Base-by-base conservation (phyloP, 1,140 invertebrate genomes). In the Anoplophora glabripennis region DNA sequence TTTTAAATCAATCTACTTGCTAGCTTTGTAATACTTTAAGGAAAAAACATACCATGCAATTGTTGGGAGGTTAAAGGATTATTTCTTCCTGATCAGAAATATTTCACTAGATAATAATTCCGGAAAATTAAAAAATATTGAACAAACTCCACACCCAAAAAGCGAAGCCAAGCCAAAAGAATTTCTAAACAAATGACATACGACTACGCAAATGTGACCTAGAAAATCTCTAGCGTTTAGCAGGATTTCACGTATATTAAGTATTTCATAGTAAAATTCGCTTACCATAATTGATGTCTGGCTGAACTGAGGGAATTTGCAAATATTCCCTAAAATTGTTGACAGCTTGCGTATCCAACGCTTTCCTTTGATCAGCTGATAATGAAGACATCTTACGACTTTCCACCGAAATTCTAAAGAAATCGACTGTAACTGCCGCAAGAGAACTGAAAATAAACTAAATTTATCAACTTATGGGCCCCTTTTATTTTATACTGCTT, bases 231-330 rank as follows among this genome's bases (percentile, higher is more conserved):
- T 40, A 52, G 44, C 15, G 44, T 48, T 48, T 61, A 51, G 33
- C 42, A n/a, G 11, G 38, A 40, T 4, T 40, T 40, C 2, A 14
- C 44, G 34, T 18, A 52, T 14, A 28, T n/a, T 11, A 15, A 38
- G n/a, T n/a, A 15, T 14, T n/a, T 40, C 40, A 10, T 35, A 38
- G 34, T 15, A 7, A 45, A 55, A 48, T 45, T 11, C 52, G 33
- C 81, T 85, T 79, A 90, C 88, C 84, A 79, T 94, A 92, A 79
- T 94, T 81, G 17, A 91, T 79, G 72, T 90, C 76, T 0, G 92
- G 92, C 64, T 94, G 92, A 0, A 92, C 88, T 21, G 87, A 88
- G 1, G 90, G 86, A 42, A 93, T 90, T 60, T 82, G 76, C 18
- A 94, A 75, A 77, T 94, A 94, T 68, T 91, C 83, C 17, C 86